These are phyloP conservation scores for Galerucella calmariensis DNA, from an alignment of 2,888 invertebrate genomes.

Conservation along the genomic window DNA sequence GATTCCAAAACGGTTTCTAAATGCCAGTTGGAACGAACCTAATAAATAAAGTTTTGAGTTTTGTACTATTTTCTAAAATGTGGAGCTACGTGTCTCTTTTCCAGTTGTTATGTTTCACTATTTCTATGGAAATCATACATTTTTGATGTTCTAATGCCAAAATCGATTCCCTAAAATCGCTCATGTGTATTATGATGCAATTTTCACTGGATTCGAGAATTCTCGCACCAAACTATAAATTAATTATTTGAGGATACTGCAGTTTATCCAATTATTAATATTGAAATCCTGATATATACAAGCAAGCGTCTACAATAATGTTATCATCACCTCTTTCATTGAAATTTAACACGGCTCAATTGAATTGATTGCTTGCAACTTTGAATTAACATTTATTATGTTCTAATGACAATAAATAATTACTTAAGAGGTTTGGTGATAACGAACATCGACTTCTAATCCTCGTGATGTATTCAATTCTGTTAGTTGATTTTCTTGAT, in stretches of 20 bases:
- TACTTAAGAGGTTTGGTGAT: background rate
- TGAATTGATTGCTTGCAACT: background rate
- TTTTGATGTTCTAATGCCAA: too few species aligned
- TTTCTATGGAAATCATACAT: too few species aligned
- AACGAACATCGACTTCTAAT: background rate
- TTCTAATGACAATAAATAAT: background rate
- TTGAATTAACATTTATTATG: background rate
- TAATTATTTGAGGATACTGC: background rate
- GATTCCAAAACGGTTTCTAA: too few species aligned
- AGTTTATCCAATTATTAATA: slow-evolving; percentile 4
- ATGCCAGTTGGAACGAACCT: too few species aligned
- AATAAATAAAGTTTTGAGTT: too few species aligned
- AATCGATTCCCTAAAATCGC: background rate
- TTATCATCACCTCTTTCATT: background rate
- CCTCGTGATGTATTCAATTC: too few species aligned
- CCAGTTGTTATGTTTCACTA: too few species aligned
- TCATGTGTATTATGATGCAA: background rate
- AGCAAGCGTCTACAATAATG: slow-evolving; percentile 1
- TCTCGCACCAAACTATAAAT: background rate
- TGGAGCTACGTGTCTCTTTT: too few species aligned
- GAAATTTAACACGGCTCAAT: background rate
- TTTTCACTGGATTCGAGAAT: background rate
- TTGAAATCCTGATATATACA: background rate
- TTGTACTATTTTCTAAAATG: too few species aligned
- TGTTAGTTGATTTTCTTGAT: too few species aligned